Conservation (phyloP, 2,113 vertebrate species). For the Pachypanchax playfairii region DNA sequence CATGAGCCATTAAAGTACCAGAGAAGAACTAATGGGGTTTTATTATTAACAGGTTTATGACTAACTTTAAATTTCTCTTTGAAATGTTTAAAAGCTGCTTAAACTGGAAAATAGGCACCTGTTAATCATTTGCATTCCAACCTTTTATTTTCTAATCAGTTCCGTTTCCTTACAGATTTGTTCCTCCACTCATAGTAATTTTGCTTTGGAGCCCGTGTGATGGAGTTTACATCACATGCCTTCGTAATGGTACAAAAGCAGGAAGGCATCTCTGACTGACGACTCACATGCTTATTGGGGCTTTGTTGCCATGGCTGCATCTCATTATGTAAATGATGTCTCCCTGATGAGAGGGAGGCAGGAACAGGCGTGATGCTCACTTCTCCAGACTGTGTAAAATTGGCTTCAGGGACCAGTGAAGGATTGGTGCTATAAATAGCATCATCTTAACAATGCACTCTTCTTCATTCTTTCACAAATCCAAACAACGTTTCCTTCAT, state of each 20-base stretch:
- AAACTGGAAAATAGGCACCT: not conserved
- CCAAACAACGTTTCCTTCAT: conserved; percentile 41
- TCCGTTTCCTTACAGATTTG: conserved; percentile 18
- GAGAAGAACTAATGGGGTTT: too few species aligned
- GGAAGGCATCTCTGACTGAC: conserved; percentile 53
- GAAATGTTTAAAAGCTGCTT: not conserved
- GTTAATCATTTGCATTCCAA: conserved; percentile 18
- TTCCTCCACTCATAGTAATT: conserved; percentile 11
- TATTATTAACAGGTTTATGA: too few species aligned
- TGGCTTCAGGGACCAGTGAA: conserved; percentile 69
- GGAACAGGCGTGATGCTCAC: conserved; percentile 61
- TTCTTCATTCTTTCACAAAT: conserved; percentile 44
- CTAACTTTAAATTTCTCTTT: not conserved
- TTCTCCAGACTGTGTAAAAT: conserved; percentile 73
- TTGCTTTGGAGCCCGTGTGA: conserved; percentile 1
- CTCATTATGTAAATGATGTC: conserved; percentile 76
- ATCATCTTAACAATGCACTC: conserved; percentile 60
- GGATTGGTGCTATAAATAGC: conserved; percentile 75
- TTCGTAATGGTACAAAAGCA: conserved; percentile 16
- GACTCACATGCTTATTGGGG: conserved; percentile 50
- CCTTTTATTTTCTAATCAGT: conserved; percentile 46
- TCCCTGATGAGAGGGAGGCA: conserved; percentile 65
- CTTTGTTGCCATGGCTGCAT: conserved; percentile 72
- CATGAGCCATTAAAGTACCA: too few species aligned
- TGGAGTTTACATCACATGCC: not conserved